Conservation (phyloP, 2,888 invertebrate genomes). For the Lampropteryx suffumata region DNA sequence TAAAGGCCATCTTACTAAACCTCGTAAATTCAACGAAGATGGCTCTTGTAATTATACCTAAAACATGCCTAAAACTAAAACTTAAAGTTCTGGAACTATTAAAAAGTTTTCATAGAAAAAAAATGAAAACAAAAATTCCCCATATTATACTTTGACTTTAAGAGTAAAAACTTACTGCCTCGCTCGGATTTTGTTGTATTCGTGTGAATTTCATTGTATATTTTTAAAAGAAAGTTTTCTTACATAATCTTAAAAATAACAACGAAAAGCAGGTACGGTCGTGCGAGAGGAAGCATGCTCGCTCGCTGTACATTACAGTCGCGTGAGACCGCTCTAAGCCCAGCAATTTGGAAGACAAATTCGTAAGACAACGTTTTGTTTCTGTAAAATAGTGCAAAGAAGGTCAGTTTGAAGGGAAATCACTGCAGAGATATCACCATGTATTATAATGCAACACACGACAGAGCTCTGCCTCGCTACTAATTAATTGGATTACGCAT, state of each 20-base stretch:
- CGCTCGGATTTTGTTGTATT: constrained; percentile 7
- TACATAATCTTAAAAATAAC: constrained; percentile 27
- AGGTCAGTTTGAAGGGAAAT: constrained; percentile 29
- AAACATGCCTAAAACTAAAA: too few species aligned
- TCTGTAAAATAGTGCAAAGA: constrained; percentile 40
- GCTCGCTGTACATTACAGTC: constrained; percentile 33
- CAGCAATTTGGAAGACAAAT: constrained; percentile 43
- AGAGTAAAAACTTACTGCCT: too few species aligned
- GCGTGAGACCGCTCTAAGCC: constrained; percentile 40
- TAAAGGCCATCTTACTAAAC: constrained; percentile 20
- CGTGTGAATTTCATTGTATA: constrained; percentile 28
- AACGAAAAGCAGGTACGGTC: constrained; percentile 27
- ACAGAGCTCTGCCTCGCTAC: constrained; percentile 62
- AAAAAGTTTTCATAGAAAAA: too few species aligned
- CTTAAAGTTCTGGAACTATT: neutral
- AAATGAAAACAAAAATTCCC: too few species aligned
- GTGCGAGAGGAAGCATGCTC: constrained; percentile 30
- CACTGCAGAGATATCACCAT: constrained; percentile 25
- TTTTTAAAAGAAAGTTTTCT: constrained; percentile 26
- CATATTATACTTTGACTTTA: too few species aligned
- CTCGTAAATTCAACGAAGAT: constrained; percentile 3
- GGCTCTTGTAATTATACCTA: constrained; percentile 12
- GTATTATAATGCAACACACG: constrained; percentile 51
- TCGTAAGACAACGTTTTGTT: constrained; percentile 40
- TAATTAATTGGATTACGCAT: constrained; percentile 75